These are phyloP conservation scores for Catajapyx aquilonaris DNA, from an alignment of 1,140 invertebrate species.

Conservation along the genomic window DNA sequence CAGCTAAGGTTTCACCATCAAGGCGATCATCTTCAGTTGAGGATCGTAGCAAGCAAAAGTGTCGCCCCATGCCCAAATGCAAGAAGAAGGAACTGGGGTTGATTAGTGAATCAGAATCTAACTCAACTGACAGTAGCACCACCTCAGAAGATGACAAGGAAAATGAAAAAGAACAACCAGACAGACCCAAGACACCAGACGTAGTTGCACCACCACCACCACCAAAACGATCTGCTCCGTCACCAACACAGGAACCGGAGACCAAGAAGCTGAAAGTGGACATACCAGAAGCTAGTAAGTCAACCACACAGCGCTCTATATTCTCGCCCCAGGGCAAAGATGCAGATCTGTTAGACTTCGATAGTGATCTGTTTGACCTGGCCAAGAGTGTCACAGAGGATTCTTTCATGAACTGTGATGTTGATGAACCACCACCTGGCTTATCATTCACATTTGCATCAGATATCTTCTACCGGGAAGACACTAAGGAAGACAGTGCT, in stretches of 20 bases:
- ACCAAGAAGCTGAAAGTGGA: not conserved
- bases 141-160: not conserved
- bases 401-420: conserved; percentile 4
- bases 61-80: conserved; percentile 6
- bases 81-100: conserved; percentile 9
- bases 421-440: conserved; percentile 4
- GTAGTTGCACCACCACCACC: not conserved
- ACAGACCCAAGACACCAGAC: not conserved
- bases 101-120: conserved; percentile 3
- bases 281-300: not conserved
- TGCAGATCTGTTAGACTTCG: conserved; percentile 12
- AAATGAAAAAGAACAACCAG: not conserved
- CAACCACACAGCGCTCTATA: not conserved
- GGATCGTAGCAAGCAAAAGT: conserved; percentile 4
- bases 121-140: not conserved
- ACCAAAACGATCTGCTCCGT: not conserved
- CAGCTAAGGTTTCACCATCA: no score
- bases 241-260: not conserved
- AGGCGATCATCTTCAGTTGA: no score
- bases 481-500: conserved; percentile 52
- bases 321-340: conserved; percentile 11
- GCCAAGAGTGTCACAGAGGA: conserved; percentile 11
- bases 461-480: conserved; percentile 46
- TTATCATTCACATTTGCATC: conserved; percentile 1
- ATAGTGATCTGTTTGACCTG: conserved; percentile 13